Evolutionary conservation across 2,797 vertebrate species (phyloP).

Genomic region (Capromys pilorides): DNA sequence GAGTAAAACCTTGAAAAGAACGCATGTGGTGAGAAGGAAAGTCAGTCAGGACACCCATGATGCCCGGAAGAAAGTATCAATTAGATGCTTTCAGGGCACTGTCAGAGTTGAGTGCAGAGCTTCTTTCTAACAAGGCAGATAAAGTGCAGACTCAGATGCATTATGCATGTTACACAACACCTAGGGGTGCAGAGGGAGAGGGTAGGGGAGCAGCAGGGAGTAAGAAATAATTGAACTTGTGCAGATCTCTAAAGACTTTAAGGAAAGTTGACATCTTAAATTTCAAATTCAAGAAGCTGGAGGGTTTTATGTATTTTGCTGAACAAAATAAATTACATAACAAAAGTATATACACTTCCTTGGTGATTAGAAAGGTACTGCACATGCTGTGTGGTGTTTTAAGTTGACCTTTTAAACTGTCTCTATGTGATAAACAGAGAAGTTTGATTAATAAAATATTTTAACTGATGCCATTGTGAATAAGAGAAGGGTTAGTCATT

Average conservation of each 20-base stretch:
- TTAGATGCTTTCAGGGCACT: not conserved
- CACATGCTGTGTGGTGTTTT: slow-evolving; percentile 9
- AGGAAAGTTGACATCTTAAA: slow-evolving; percentile 48
- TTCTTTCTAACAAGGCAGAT: slow-evolving; percentile 45
- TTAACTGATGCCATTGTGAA: slow-evolving; percentile 25
- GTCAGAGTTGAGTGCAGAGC: not conserved
- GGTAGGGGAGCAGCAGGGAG: not conserved
- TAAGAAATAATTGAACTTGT: slow-evolving; percentile 30
- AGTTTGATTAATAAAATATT: slow-evolving; percentile 48
- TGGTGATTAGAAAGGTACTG: slow-evolving; percentile 35
- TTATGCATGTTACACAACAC: not conserved
- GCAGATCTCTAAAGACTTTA: slow-evolving; percentile 21
- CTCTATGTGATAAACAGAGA: not conserved
- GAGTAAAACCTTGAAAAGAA: not conserved
- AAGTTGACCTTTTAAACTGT: slow-evolving; percentile 32
- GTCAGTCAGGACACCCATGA: not conserved
- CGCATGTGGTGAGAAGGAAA: not conserved
- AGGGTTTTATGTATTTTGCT: not conserved
- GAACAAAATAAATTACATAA: slow-evolving; percentile 35
- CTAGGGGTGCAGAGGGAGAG: not conserved
- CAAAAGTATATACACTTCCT: slow-evolving; percentile 40
- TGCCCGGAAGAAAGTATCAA: not conserved
- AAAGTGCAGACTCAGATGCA: not conserved
- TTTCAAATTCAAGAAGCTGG: slow-evolving; percentile 58
- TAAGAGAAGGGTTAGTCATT: slow-evolving; percentile 41